Evolutionary conservation across 2,797 vertebrate genomes (phyloP), one percentile per base, ranked within the genome.

Genomic region (Amblyraja radiata): DNA sequence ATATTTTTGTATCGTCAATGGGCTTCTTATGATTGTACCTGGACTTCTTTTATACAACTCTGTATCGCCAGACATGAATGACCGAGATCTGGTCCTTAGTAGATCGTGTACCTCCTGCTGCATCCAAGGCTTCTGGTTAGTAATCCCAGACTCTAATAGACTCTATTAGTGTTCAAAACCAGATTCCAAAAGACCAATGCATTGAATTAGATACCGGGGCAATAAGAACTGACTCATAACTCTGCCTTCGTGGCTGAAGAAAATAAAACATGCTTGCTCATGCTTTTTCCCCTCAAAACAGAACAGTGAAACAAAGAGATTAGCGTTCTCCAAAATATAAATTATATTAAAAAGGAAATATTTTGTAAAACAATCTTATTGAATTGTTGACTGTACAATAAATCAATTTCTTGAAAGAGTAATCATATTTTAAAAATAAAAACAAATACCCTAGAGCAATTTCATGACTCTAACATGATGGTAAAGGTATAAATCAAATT

Each of bases 361-460:
- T 74, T 92, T 74, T 28, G 36, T 46, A 74, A 76, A 54, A 91
- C 36, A 14, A 91, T 91, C 88, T 71, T 73, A 39, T 71, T 71
- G 9, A 25, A 74, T 91, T 73, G 36, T 73, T 39, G 65, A 73
- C 8, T 73, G 32, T 32, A 73, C 36, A 73, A 73, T 91, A 36
- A 91, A 91, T 46, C 71, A 73, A 73, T 73, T 63, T 54, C 16
- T 8, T 73, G 13, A 13, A 90, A 46, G 32, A 46, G 65, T 46
- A 91, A 91, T 14, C 39, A 36, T 73, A 91, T 39, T 91, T 73
- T 9, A 39, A 23, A 39, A 71, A 91, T 25, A 91, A 63, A 88
- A 88, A 11, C 88, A 91, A 46, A 91, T 91, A 46, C 88, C 68
- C 68, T 73, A 36, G 88, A 91, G 68, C 88, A 74, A 90, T 71